Evolutionary conservation across 2,888 invertebrate genomes (phyloP), one percentile per base, ranked within the genome.

Genomic region (Rhagonycha lutea): DNA sequence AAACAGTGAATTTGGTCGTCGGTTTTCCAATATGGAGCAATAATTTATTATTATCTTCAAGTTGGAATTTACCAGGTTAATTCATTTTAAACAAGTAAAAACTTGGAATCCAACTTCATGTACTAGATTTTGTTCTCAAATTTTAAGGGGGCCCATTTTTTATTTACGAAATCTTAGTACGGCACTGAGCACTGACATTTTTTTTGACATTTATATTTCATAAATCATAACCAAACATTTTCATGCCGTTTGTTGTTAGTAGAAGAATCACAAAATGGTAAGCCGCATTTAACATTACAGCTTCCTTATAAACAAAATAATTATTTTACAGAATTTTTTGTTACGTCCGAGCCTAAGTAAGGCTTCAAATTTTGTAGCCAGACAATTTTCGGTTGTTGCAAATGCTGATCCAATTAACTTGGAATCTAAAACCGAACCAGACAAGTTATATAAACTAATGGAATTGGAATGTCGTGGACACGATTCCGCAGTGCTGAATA

Each of bases 381-480:
- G 47, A 47, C 47, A 65, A 24, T 65, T 65, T 65, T 24, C 63
- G 12, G 26, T 26, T 7, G 14, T 18, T 26, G 24, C 63, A 24
- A 18, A 14, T 65, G 26, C 14, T 1, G 8, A 28, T n/a, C 8
- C 24, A 14, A 23, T 68, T 29, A n/a, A 68, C n/a, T 11, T n/a
- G 14, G 18, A 32, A 7, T 3, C 47, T 11, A 23, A 69, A n/a
- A 77, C 75, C 60, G 91, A 92, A 85, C 85, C 89, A 8, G 96
- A 96, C 84, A 95, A 94, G 86, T 89, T 98, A 61, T 98, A 92
- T 84, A 95, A 94, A 87, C 91, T 91, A 82, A 89, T 98, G 9
- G 95, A 96, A 86, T 85, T 98, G 75, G 98, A 98, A 89, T 90
- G 97, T 82, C 91, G 94, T 85, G 95, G 96, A 14, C 93, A 97